Base-by-base conservation (phyloP, 1,140 invertebrate species). In the Drosophila malerkotliana region DNA sequence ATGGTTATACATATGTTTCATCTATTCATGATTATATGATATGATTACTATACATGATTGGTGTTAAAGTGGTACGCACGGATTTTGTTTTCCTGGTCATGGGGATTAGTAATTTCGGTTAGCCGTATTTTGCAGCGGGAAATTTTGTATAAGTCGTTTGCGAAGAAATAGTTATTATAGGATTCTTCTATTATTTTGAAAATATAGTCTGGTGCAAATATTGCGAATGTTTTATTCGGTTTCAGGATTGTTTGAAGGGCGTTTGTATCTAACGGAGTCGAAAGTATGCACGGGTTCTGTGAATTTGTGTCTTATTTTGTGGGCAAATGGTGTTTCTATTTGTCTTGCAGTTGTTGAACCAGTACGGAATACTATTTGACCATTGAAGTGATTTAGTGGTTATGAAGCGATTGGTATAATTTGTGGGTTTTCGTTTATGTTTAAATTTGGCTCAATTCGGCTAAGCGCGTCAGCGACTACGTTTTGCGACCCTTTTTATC, bases 221-320 rank as follows among this genome's bases (percentile, higher is more conserved):
- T 47, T 47, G 45, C 21, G 9, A 24, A 47, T 47, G 9, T 47
- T 47, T 47, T 18, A 47, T 47, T 47, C 15, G 45, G 45, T 47
- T 47, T 47, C 45, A 47, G 45, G 18, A 47, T 37, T 47, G 21
- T 24, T 47, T 47, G 45, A 47, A 47, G 18, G 18, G 18, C n/a
- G n/a, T 41, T 47, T 58, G 41, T n/a, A n/a, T n/a, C n/a, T 58
- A 58, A 34, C 55, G 15, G 28, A 58, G 15, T 58, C 55, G 44
- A 58, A 58, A 18, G 44, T 48, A 32, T 57, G 55, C 6, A 47
- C 41, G 26, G 41, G 12, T 37, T 37, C 26, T 47, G 55, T 47
- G 41, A 34, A 47, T 47, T 24, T 57, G 41, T 57, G 41, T 57
- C 44, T 58, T 58, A 47, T 34, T 58, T 58, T 48, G 21, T 34